Evolutionary conservation across 2,113 vertebrate genomes (phyloP), one percentile per base, ranked within the genome.

Genomic region (Ophthalmolycus amberensis): DNA sequence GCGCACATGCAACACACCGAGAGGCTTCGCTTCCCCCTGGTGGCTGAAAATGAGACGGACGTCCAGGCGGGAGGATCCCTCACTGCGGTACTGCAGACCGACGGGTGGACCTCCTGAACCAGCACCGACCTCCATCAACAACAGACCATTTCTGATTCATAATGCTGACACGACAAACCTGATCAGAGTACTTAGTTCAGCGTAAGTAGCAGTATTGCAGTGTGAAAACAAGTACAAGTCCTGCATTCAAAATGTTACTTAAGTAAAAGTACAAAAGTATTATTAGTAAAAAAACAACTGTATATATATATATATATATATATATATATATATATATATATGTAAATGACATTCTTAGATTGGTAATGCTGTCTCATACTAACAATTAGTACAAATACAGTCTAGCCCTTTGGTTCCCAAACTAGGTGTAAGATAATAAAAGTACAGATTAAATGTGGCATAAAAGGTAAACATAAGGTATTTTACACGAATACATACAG

Each of bases 1-100:
- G 5, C 65, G 9, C n/a, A 4, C 20, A 58, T 29, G 50, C 64
- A 14, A 4, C 64, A 8, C n/a, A 3, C 18, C 2, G 40, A 90
- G 84, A 83, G 64, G 69, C 85, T 73, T 60, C 77, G 62, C 69
- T 83, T 87, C 88, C 92, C 77, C 82, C 91, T 88, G 44, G 84
- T 78, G 93, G 84, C 14, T 0, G 11, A 3, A 38, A 3, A 15
- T 20, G n/a, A 4, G 15, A n/a, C 1, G 10, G 2, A 0, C 2
- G 22, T 29, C 0, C 2, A 25, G 9, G 52, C 8, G 22, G 25
- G 42, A 14, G 18, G 14, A 2, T 37, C 29, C 37, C 1, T 44
- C 34, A 67, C 16, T 27, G 62, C 46, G 52, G 32, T 52, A 54
- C 44, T 64, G 79, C 77, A 73, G 44, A 18, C 20, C 10, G 9